These are phyloP conservation scores for Clitarchus hookeri DNA, from an alignment of 2,888 invertebrate genomes.

Conservation along the genomic window DNA sequence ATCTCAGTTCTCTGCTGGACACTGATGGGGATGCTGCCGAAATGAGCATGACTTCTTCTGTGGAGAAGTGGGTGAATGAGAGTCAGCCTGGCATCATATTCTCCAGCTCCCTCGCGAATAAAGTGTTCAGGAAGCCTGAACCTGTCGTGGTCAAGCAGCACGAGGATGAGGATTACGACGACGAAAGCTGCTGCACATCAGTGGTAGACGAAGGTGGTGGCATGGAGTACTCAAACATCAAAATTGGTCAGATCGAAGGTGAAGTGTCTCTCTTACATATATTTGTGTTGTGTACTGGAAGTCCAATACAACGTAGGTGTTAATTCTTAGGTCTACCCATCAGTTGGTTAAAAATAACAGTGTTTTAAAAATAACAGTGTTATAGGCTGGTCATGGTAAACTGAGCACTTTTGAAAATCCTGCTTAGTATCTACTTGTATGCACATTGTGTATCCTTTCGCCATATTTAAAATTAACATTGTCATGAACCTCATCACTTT, in stretches of 20 bases:
- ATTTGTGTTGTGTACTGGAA: too few relatives aligned
- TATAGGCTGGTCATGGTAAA: too few relatives aligned
- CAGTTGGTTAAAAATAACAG: too few relatives aligned
- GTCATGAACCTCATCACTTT: too few relatives aligned
- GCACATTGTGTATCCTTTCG: too few relatives aligned
- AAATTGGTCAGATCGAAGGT: constrained; percentile 40
- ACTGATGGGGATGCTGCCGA: constrained; percentile 50
- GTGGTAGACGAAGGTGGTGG: constrained; percentile 40
- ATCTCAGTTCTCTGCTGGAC: constrained; percentile 53
- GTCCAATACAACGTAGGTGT: too few relatives aligned
- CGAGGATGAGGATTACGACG: constrained; percentile 21
- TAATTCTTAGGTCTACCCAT: too few relatives aligned
- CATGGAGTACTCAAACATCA: constrained; percentile 39
- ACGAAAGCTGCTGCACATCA: constrained; percentile 34
- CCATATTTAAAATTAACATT: too few relatives aligned
- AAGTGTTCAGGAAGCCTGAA: background rate
- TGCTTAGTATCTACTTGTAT: too few relatives aligned
- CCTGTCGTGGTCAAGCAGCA: background rate
- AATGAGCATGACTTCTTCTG: constrained; percentile 43
- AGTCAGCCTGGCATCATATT: constrained; percentile 24
- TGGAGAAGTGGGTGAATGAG: constrained; percentile 39
- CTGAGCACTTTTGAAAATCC: too few relatives aligned
- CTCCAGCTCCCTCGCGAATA: constrained; percentile 19
- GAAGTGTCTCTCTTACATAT: background rate
- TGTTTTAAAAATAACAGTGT: too few relatives aligned